Percentiles rank a stretch among this genome's conserved stretches.
These are phyloP conservation scores for Synergus itoensis DNA, from an alignment of 2,888 invertebrate genomes.

Conservation along the genomic window DNA sequence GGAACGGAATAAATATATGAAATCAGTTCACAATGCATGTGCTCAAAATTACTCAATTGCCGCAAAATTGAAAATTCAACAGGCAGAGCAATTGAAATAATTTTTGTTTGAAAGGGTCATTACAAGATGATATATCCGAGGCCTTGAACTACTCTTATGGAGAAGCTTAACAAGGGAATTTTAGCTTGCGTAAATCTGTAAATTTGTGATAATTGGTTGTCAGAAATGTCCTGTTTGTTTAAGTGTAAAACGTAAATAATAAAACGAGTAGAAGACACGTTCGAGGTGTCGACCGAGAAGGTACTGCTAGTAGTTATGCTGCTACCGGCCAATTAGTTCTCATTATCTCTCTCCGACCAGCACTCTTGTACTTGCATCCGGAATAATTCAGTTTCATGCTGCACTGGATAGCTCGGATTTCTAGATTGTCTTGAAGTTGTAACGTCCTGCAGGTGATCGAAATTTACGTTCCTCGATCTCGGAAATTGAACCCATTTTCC, in stretches of 20 bases:
- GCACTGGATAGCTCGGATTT: not conserved
- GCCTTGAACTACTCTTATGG: not conserved
- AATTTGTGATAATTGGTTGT: not conserved
- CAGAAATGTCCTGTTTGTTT: not conserved
- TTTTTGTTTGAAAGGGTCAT: not conserved
- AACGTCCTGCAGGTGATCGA: not conserved
- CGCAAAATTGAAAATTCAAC: not conserved
- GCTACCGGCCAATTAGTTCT: slow-evolving; percentile 12
- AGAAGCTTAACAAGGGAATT: not conserved
- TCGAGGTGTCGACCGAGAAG: slow-evolving; percentile 5
- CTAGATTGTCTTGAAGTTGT: not conserved
- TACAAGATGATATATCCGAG: not conserved
- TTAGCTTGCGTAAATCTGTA: not conserved
- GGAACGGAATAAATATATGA: not conserved
- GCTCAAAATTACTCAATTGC: not conserved
- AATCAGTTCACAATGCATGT: not conserved
- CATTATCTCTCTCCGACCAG: not conserved
- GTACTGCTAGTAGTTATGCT: not conserved
- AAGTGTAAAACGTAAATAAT: not conserved
- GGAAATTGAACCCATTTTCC: not conserved
- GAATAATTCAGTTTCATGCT: slow-evolving; percentile 7
- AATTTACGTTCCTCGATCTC: not conserved
- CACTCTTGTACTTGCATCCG: not conserved
- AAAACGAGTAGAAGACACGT: not conserved
- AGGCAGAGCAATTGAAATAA: not conserved